Conservation (phyloP, 2,113 vertebrate species). For the Psettodes erumei region DNA sequence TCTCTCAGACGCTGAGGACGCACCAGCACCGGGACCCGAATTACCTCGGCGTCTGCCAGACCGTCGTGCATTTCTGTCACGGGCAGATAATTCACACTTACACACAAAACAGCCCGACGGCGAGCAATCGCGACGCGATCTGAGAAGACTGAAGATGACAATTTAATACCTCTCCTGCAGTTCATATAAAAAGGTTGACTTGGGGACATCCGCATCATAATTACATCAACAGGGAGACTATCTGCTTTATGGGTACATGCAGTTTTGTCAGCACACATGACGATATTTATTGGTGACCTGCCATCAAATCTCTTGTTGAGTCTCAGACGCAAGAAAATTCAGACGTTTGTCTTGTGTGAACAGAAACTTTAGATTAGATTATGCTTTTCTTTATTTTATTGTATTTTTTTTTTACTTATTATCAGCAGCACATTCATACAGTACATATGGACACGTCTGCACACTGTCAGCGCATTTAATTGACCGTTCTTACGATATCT, state of each 20-base stretch:
- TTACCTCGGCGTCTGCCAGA: constrained; percentile 4
- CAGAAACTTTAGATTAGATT: no score
- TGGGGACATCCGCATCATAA: neutral
- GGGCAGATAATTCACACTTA: neutral
- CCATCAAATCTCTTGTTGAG: no score
- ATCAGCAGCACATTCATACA: no score
- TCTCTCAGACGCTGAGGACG: constrained; percentile 13
- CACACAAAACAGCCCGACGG: constrained; percentile 18
- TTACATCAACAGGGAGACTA: neutral
- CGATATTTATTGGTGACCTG: no score
- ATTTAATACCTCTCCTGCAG: neutral
- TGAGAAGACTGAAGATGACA: neutral
- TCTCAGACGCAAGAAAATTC: no score
- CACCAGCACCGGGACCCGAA: constrained; percentile 6
- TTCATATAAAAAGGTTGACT: neutral
- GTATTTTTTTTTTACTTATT: no score
- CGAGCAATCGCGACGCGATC: constrained; percentile 12
- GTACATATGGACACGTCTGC: no score
- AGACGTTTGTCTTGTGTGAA: no score
- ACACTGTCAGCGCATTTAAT: no score
- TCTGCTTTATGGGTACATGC: neutral
- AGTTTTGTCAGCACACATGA: no score
- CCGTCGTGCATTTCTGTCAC: constrained; percentile 32
- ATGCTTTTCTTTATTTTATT: no score
- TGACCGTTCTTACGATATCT: no score